A percentile compares a stretch with the other conserved stretches of the same genome.
phyloP scores from a whole-genome alignment of 2,888 invertebrate species.

The Itoplectis maculator region DNA sequence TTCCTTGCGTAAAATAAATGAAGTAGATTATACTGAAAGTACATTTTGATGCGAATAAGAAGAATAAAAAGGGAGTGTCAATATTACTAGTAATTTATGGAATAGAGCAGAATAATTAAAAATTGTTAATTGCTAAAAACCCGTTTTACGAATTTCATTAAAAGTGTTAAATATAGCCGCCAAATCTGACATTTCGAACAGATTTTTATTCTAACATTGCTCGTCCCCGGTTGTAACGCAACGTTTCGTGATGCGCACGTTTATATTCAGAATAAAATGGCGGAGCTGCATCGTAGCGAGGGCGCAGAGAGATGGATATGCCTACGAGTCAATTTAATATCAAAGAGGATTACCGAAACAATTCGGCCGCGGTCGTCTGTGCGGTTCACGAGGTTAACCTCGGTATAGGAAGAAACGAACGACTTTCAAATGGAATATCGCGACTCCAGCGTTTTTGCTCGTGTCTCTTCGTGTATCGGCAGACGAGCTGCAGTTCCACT shows the following conservation, averaged over 20 bases:
- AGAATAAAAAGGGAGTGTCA: no score
- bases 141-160: no score
- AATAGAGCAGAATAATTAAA: no score
- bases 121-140: no score
- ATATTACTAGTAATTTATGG: no score
- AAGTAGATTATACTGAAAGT: no score
- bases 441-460: constrained; percentile 40
- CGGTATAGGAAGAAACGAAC: constrained; percentile 27
- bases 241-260: neutral
- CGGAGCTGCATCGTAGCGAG: neutral
- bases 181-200: no score
- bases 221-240: no score
- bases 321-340: constrained; percentile 45
- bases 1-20: no score
- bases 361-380: constrained; percentile 37
- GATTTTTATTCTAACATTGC: no score
- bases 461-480: neutral
- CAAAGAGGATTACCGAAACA: constrained; percentile 40
- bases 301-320: neutral
- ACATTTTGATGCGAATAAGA: no score
- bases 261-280: neutral
- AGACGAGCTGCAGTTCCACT: neutral
- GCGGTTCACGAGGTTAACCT: constrained; percentile 38
- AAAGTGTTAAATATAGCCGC: no score
- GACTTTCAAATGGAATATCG: constrained; percentile 45